Evolutionary conservation across 2,113 vertebrate species (phyloP), one percentile per base, ranked within the genome.

Genomic region (Campylomormyrus numenius): DNA sequence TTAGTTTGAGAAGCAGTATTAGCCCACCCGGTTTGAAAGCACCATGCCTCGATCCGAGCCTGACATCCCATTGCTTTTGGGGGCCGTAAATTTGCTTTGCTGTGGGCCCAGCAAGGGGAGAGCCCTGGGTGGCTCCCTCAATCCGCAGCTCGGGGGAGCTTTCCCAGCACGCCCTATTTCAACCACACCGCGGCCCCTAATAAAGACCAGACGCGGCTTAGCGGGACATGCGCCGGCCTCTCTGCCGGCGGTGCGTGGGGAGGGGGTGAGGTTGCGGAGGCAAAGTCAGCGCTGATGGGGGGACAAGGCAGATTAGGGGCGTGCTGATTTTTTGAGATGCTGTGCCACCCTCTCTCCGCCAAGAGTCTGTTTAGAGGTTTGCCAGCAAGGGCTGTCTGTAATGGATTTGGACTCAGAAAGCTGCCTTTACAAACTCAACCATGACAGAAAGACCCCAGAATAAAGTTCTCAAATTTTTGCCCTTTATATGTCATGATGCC

Each of bases 191-290:
- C 31, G 17, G 83, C 45, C 39, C 45, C 19, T 90, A 90, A 90
- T 90, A 52, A 90, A 87, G 89, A 87, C 89, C 89, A 90, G 56
- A 86, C 56, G 5, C 17, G 9, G 56, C 48, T 21, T 45, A 49
- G 83, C 56, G 46, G 6, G 56, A 50, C 53, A 1, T 9, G 35
- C 2, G 24, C 24, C 8, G 10, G 7, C 74, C 35, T 11, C 74
- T 27, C 19, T 17, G 8, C 48, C 3, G 15, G 48, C 4, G 48
- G 85, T 10, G 85, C 11, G 24, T 49, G 85, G 49, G 85, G 31
- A 6, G 49, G 31, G 42, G 27, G 49, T 50, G 50, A 31, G 13
- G 13, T 19, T 4, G 53, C n/a, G 66, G 42, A 58, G 21, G 56
- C 27, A 39, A 39, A 50, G 35, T 70, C 88, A 80, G 27, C 10